Evolutionary conservation across 2,888 invertebrate genomes (phyloP).

Genomic region (Prenolepis imparis): DNA sequence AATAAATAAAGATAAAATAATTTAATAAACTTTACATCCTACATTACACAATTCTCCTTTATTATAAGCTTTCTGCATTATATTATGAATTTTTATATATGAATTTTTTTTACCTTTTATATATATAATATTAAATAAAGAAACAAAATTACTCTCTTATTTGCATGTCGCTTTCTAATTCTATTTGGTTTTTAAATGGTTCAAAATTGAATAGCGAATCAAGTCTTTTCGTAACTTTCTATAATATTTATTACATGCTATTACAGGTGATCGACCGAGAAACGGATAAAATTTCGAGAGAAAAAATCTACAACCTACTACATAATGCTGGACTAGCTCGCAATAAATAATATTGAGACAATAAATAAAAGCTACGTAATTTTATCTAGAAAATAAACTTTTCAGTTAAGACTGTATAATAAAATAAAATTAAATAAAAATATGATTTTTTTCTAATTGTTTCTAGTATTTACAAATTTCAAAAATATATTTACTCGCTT

Average conservation of each 20-base stretch:
- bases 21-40: neutral
- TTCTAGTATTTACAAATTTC: neutral
- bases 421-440: neutral
- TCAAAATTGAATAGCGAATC: neutral
- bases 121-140: neutral
- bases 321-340: conserved; percentile 89
- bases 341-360: conserved; percentile 54
- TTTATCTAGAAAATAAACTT: neutral
- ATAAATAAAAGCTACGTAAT: conserved; percentile 6
- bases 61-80: neutral
- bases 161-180: neutral
- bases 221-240: neutral
- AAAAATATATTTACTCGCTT: neutral
- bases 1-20: neutral
- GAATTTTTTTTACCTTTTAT: neutral
- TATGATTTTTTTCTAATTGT: neutral
- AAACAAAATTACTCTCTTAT: neutral
- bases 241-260: neutral
- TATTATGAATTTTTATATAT: neutral
- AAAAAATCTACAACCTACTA: conserved; percentile 91
- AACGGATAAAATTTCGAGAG: conserved; percentile 93
- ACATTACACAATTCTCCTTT: neutral
- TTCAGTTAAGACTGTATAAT: neutral
- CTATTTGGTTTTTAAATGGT: neutral
- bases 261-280: conserved; percentile 91